Evolutionary conservation across 2,888 invertebrate genomes (phyloP), one percentile per base, ranked within the genome.

Genomic region (Tricholauxania praeusta): DNA sequence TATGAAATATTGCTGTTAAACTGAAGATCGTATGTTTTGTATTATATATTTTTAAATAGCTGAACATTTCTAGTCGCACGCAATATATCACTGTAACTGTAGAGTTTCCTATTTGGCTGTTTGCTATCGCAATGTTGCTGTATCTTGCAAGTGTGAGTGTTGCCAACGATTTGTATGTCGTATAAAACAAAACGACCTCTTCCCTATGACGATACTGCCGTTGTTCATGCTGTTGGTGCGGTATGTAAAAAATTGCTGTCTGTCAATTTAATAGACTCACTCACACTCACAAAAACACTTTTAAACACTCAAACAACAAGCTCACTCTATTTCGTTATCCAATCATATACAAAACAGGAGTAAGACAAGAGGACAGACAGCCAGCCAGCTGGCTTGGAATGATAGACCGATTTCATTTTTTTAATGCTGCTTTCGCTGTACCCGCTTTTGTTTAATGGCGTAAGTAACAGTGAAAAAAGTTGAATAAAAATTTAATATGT

Each of bases 211-310:
- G 10, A 39, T 39, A 39, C 39, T 39, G 39, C 39, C 10, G 39
- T 39, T 39, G 39, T 39, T 39, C 10, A 7, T 10, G 39, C 39
- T 39, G 39, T 39, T 39, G 48, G 67, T 68, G 68, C 48, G 68
- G 68, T 59, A 57, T 59, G 68, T 59, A 49, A 59, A 68, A 66
- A 68, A 68, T 59, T n/a, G 59, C 57, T 51, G 59, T 59, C 68
- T 68, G 68, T 68, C 68, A 48, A 59, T 57, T 48, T 68, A 19
- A 57, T 22, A 14, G 57, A 14, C 57, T 19, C 17, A 39, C 39
- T 57, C 32, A 14, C 15, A 39, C 39, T 15, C 15, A 32, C 60
- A 28, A 22, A 60, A 60, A 12, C 57, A 39, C 39, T 39, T 39
- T 39, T 39, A 39, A 39, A 39, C 39, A 39, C 39, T 12, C 57